Evolutionary conservation across 2,888 invertebrate genomes (phyloP).

Genomic region (Eupithecia vulgata): DNA sequence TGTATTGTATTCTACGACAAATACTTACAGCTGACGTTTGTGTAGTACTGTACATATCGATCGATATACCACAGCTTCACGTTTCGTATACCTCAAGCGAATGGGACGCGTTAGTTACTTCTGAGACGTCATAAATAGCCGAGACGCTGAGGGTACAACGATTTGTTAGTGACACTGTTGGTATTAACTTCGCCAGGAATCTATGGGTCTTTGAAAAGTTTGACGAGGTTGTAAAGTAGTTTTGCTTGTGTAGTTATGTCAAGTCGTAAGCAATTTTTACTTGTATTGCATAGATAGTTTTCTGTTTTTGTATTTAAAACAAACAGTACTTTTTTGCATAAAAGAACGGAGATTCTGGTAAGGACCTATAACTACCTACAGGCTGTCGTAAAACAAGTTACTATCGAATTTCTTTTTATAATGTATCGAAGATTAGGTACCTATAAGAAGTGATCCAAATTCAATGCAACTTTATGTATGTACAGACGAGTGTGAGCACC

Average conservation of each 20-base stretch:
- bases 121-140: conserved; percentile 1
- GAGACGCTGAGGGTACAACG: neutral
- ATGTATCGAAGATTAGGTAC: too few relatives aligned
- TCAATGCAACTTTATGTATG: too few relatives aligned
- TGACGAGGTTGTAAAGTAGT: neutral
- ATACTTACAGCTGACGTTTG: neutral
- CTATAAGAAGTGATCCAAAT: too few relatives aligned
- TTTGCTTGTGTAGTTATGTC: neutral
- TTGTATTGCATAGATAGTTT: neutral
- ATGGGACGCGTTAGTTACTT: neutral
- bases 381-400: too few relatives aligned
- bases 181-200: neutral
- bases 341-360: too few relatives aligned
- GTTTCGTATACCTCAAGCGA: conserved; percentile 6
- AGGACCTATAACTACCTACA: too few relatives aligned
- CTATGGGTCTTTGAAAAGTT: neutral
- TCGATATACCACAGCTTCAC: neutral
- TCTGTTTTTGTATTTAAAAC: too few relatives aligned
- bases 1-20: neutral
- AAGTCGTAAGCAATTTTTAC: neutral
- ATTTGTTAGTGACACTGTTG: conserved; percentile 4
- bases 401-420: too few relatives aligned
- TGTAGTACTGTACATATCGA: neutral
- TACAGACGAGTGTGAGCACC: too few relatives aligned
- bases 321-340: too few relatives aligned